These are phyloP conservation scores for Lottia scabra DNA, from an alignment of 2,888 invertebrate genomes.

Conservation along the genomic window DNA sequence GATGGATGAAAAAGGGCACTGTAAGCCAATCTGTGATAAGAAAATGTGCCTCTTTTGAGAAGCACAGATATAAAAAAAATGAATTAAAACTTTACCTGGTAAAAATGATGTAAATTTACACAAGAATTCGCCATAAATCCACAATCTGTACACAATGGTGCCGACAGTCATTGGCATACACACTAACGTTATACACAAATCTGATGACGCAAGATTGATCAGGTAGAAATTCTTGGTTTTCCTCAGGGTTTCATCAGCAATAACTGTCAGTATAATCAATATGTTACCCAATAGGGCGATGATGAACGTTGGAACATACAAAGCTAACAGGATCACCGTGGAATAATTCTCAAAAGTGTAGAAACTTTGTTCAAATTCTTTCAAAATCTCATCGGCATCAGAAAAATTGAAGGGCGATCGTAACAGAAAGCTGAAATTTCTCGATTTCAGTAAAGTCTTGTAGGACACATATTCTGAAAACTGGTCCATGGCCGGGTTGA, in stretches of 20 bases:
- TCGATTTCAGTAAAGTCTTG: slow-evolving; percentile 34
- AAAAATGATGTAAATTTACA: slow-evolving; percentile 72
- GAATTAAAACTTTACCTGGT: slow-evolving; percentile 75
- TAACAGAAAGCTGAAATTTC: slow-evolving; percentile 24
- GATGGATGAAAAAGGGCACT: too few relatives aligned
- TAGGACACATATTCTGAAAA: slow-evolving; percentile 40
- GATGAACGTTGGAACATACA: slow-evolving; percentile 55
- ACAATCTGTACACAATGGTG: slow-evolving; percentile 68
- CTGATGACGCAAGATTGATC: slow-evolving; percentile 82
- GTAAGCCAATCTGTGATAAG: too few relatives aligned
- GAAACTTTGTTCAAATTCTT: slow-evolving; percentile 42
- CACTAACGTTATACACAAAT: slow-evolving; percentile 78
- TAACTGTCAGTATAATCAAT: slow-evolving; percentile 55
- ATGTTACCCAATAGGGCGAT: slow-evolving; percentile 54
- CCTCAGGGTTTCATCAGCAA: slow-evolving; percentile 45
- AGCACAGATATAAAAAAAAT: too few relatives aligned
- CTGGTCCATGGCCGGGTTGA: slow-evolving; percentile 43
- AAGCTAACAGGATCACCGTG: slow-evolving; percentile 48
- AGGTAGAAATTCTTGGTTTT: slow-evolving; percentile 76
- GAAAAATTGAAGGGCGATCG: slow-evolving; percentile 40
- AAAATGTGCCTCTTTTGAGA: too few relatives aligned
- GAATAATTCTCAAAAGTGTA: slow-evolving; percentile 41
- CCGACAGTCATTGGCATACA: slow-evolving; percentile 73
- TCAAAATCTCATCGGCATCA: slow-evolving; percentile 42
- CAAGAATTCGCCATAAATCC: slow-evolving; percentile 62